Percentiles rank a stretch among this genome's conserved stretches.
phyloP scores from a whole-genome alignment of 2,113 vertebrate species.

The Rhinoptilus africanus region DNA sequence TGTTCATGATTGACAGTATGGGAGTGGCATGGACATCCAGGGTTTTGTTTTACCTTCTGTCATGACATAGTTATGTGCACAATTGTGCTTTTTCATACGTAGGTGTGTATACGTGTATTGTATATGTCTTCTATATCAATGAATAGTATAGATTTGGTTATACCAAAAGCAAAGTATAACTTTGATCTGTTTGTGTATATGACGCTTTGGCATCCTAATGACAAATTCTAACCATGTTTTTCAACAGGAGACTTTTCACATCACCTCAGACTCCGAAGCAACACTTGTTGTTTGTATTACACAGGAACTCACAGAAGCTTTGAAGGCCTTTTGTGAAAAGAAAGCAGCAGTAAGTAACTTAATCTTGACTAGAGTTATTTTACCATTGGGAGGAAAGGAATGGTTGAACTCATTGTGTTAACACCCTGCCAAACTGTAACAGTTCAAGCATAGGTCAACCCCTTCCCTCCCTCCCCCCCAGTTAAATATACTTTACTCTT shows the following conservation, averaged over 20 bases:
- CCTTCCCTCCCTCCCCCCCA: too few species aligned
- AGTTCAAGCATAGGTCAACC: neutral
- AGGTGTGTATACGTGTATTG: neutral
- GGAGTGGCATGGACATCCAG: neutral
- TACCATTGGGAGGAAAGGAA: neutral
- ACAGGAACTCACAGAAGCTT: constrained; percentile 40
- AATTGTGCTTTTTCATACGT: neutral
- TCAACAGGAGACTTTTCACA: constrained; percentile 39
- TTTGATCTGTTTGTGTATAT: neutral
- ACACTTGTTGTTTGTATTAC: constrained; percentile 35
- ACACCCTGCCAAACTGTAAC: neutral
- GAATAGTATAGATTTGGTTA: neutral
- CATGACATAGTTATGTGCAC: neutral
- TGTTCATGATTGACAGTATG: neutral
- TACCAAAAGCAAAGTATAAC: neutral
- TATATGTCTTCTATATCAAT: neutral
- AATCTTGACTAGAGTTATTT: neutral
- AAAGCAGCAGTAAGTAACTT: constrained; percentile 46
- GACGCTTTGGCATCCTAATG: neutral
- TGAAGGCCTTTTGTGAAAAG: constrained; percentile 61
- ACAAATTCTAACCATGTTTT: neutral
- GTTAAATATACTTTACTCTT: neutral
- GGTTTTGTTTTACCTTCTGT: neutral
- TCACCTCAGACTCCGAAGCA: constrained; percentile 57
- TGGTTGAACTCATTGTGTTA: neutral